Conservation (phyloP, 2,113 vertebrate species). For the Corythaixoides concolor region DNA sequence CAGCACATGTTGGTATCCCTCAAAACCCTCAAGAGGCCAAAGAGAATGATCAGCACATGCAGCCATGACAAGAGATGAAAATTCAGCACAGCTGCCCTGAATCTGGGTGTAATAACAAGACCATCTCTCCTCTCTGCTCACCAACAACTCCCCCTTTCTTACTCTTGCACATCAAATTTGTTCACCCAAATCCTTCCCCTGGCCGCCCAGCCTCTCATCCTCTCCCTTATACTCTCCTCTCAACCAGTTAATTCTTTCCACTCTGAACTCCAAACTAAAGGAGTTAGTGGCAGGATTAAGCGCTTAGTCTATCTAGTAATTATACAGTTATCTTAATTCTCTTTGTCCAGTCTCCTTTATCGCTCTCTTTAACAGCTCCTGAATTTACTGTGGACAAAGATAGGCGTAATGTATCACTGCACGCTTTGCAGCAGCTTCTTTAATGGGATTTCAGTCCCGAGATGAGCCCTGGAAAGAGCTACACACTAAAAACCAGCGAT, state of each 20-base stretch:
- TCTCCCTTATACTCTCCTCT: neutral
- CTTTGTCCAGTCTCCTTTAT: constrained; percentile 39
- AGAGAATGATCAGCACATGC: neutral
- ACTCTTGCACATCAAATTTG: neutral
- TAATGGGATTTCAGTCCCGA: neutral
- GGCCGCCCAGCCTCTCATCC: neutral
- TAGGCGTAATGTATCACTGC: neutral
- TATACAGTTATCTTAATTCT: constrained; percentile 45
- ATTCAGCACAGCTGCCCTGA: neutral
- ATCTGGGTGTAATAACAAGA: neutral
- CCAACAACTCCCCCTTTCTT: neutral
- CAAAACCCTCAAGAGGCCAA: neutral
- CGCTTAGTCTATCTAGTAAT: neutral
- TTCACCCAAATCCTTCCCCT: neutral
- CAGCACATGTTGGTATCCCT: neutral
- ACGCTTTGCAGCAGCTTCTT: neutral
- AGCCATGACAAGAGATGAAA: neutral
- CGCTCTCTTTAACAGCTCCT: neutral
- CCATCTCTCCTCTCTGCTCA: neutral
- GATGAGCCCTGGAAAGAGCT: neutral
- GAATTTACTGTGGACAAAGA: neutral
- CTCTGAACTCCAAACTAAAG: neutral
- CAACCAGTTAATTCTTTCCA: constrained; percentile 5
- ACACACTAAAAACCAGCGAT: neutral
- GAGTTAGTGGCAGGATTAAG: constrained; percentile 20